These are phyloP conservation scores for Eulithis prunata DNA, from an alignment of 2,888 invertebrate genomes.

Conservation along the genomic window DNA sequence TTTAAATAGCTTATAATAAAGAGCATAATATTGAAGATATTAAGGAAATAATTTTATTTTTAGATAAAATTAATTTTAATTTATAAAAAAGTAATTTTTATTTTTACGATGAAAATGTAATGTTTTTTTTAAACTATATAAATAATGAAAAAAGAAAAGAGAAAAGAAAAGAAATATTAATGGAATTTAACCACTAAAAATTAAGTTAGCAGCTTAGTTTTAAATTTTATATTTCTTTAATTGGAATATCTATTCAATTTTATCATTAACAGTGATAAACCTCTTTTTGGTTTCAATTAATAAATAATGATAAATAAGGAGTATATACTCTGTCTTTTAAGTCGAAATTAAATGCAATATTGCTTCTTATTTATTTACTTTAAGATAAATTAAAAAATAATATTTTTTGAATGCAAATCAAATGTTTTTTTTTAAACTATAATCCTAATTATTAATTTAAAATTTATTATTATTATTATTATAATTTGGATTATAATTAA, in stretches of 20 bases:
- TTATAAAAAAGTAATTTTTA: conserved; percentile 71
- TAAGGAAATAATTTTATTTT: conserved; percentile 61
- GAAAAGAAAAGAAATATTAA: conserved; percentile 72
- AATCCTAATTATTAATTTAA: conserved; percentile 49
- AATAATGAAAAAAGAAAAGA: conserved; percentile 49
- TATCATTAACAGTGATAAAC: conserved; percentile 88
- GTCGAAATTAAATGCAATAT: conserved; percentile 77
- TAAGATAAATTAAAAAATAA: conserved; percentile 73
- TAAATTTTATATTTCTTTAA: conserved; percentile 82
- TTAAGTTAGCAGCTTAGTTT: conserved; percentile 87
- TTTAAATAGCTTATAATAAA: conserved; percentile 71
- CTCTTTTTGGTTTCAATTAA: conserved; percentile 85
- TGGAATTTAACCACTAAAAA: conserved; percentile 78
- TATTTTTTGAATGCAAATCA: conserved; percentile 75
- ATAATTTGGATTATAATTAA: too few relatives aligned
- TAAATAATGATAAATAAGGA: conserved; percentile 81
- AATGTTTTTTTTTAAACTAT: conserved; percentile 69
- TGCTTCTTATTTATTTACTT: conserved; percentile 78
- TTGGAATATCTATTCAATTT: conserved; percentile 81
- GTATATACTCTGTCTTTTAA: conserved; percentile 73
- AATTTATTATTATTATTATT: conserved; percentile 14
- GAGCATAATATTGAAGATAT: conserved; percentile 75
- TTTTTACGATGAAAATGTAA: conserved; percentile 88
- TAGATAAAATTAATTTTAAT: conserved; percentile 59
- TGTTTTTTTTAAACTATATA: conserved; percentile 87